Evolutionary conservation across 2,797 vertebrate species (phyloP).

Genomic region (Emydoidea blandingii): DNA sequence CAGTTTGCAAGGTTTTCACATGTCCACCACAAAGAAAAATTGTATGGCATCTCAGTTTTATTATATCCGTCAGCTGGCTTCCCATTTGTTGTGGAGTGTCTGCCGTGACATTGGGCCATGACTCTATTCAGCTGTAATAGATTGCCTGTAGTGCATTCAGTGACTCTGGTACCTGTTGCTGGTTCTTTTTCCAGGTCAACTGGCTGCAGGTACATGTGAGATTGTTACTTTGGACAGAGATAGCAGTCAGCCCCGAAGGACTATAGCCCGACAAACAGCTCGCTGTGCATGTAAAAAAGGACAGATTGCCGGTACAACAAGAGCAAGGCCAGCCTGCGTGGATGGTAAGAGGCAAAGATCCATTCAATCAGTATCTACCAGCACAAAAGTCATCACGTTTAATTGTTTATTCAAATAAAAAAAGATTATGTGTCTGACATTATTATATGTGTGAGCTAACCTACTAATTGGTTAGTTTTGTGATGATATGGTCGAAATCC

Average conservation of each 20-base stretch:
- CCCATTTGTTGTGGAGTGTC: slow-evolving; percentile 68
- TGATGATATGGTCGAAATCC: background rate
- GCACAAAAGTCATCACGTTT: background rate
- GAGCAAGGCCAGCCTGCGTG: slow-evolving; percentile 97
- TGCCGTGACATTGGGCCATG: slow-evolving; percentile 59
- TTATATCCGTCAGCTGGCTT: slow-evolving; percentile 58
- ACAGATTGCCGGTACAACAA: slow-evolving; percentile 98
- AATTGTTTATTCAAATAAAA: background rate
- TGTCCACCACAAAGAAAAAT: slow-evolving; percentile 45
- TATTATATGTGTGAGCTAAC: background rate
- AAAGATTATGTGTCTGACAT: background rate
- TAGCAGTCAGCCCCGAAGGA: slow-evolving; percentile 98
- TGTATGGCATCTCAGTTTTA: slow-evolving; percentile 39
- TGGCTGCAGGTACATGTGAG: slow-evolving; percentile 98
- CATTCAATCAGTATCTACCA: slow-evolving; percentile 52
- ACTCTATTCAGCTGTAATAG: slow-evolving; percentile 71
- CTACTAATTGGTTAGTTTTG: background rate
- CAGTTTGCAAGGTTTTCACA: slow-evolving; percentile 21
- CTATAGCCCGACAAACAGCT: slow-evolving; percentile 97
- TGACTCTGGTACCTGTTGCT: slow-evolving; percentile 77
- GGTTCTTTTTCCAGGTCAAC: slow-evolving; percentile 89
- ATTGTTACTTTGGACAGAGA: slow-evolving; percentile 99
- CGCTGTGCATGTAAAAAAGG: slow-evolving; percentile 99
- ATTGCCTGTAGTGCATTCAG: slow-evolving; percentile 74
- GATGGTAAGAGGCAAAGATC: slow-evolving; percentile 89